Evolutionary conservation across 2,797 vertebrate species (phyloP).

Genomic region (Valencia hispanica): DNA sequence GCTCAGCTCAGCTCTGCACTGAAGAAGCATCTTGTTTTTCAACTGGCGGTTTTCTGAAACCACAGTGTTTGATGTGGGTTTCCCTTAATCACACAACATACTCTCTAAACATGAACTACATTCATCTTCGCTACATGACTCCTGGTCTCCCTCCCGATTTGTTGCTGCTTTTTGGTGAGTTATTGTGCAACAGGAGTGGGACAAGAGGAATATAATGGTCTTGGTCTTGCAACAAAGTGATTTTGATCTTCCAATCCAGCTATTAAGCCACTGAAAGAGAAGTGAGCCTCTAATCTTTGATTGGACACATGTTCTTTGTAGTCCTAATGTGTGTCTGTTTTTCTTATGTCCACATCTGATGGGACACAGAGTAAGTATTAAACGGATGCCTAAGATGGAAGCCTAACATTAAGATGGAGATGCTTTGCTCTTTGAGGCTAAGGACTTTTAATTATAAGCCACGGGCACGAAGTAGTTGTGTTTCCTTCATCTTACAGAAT

Average conservation of each 20-base stretch:
- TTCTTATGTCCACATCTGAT: slow-evolving; percentile 77
- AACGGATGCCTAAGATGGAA: slow-evolving; percentile 76
- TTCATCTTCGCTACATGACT: slow-evolving; percentile 72
- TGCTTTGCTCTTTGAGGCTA: slow-evolving; percentile 78
- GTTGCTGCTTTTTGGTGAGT: slow-evolving; percentile 71
- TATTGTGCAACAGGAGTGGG: slow-evolving; percentile 73
- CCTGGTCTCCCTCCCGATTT: slow-evolving; percentile 43
- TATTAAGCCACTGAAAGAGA: slow-evolving; percentile 79
- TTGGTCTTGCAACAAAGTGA: slow-evolving; percentile 76
- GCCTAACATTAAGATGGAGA: slow-evolving; percentile 80
- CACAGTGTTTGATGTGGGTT: slow-evolving; percentile 82
- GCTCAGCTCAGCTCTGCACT: slow-evolving; percentile 62
- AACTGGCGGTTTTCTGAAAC: slow-evolving; percentile 79
- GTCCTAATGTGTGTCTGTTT: slow-evolving; percentile 80
- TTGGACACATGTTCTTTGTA: slow-evolving; percentile 78
- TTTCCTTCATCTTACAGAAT: slow-evolving; percentile 74
- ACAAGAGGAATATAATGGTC: slow-evolving; percentile 71
- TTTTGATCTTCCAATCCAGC: slow-evolving; percentile 78
- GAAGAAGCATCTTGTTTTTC: slow-evolving; percentile 81
- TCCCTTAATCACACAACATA: slow-evolving; percentile 84
- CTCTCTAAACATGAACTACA: slow-evolving; percentile 82
- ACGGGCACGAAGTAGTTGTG: slow-evolving; percentile 63
- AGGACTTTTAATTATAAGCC: slow-evolving; percentile 80
- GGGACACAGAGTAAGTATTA: slow-evolving; percentile 76
- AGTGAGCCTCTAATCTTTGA: slow-evolving; percentile 79